phyloP scores from a whole-genome alignment of 2,113 vertebrate species.

The Anoplopoma fimbria region DNA sequence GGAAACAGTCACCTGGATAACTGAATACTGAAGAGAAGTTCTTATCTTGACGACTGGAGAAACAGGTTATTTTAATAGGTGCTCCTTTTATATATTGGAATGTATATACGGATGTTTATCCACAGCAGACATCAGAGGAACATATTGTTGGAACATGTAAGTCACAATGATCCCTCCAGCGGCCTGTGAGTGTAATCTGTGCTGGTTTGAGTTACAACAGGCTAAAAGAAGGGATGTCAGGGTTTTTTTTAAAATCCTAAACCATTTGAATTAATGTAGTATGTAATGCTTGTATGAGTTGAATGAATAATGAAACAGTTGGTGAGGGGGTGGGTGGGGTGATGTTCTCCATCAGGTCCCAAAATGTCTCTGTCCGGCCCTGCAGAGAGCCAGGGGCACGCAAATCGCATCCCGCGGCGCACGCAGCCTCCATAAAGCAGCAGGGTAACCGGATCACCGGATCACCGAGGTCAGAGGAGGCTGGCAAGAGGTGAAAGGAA shows the following conservation, averaged over 20 bases:
- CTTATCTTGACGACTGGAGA: background rate
- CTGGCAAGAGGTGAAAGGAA: slow-evolving; percentile 10
- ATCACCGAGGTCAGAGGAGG: background rate
- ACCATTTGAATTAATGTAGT: background rate
- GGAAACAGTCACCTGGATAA: background rate
- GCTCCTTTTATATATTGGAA: background rate
- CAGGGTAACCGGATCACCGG: too few species aligned
- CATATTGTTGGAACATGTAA: background rate
- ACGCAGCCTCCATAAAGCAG: background rate
- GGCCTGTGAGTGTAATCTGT: background rate
- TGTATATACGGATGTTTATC: background rate
- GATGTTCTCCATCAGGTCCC: background rate
- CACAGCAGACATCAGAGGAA: background rate
- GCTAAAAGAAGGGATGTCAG: background rate
- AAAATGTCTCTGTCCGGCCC: background rate
- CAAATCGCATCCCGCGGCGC: background rate
- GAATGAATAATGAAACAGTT: background rate
- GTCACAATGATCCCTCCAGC: background rate
- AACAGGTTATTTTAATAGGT: background rate
- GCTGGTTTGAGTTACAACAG: background rate
- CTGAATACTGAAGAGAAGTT: background rate
- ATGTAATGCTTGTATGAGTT: too few species aligned
- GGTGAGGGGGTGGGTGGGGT: too few species aligned
- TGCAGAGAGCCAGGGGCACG: background rate
- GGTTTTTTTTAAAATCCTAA: background rate